Conservation (phyloP, 2,888 invertebrate genomes). For the Thereva nobilitata region DNA sequence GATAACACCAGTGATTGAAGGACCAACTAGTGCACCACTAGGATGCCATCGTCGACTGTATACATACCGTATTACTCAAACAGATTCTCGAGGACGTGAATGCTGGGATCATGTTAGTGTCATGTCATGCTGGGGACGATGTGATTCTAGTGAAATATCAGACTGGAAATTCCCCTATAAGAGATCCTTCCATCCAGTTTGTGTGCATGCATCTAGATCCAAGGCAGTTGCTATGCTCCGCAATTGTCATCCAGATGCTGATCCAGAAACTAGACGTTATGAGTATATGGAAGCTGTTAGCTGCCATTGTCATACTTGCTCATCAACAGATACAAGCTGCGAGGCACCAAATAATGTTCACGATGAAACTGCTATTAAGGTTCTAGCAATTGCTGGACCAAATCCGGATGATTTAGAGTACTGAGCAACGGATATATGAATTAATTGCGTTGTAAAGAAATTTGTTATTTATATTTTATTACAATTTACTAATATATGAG, state of each 20-base stretch:
- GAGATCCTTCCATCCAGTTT: constrained; percentile 82
- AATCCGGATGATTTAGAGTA: constrained; percentile 54
- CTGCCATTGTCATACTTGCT: constrained; percentile 75
- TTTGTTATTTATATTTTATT: no score
- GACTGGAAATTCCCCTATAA: constrained; percentile 91
- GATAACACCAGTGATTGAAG: constrained; percentile 51
- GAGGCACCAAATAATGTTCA: constrained; percentile 62
- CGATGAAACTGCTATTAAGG: constrained; percentile 50
- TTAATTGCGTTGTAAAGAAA: no score
- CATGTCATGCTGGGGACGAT: constrained; percentile 79
- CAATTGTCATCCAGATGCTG: constrained; percentile 76
- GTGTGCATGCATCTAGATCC: constrained; percentile 74
- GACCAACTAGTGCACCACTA: constrained; percentile 59
- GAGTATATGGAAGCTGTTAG: constrained; percentile 78
- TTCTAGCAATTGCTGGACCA: constrained; percentile 52
- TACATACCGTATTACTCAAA: constrained; percentile 67
- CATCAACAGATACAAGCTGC: constrained; percentile 71
- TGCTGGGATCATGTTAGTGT: constrained; percentile 79
- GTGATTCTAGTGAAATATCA: constrained; percentile 83
- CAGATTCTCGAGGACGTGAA: constrained; percentile 61
- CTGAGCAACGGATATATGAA: constrained; percentile 40
- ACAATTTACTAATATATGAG: no score
- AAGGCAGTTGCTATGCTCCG: constrained; percentile 68
- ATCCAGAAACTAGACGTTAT: constrained; percentile 71
- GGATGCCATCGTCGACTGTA: constrained; percentile 71